phyloP scores from a whole-genome alignment of 2,113 vertebrate species.

The Pardalotus punctatus region DNA sequence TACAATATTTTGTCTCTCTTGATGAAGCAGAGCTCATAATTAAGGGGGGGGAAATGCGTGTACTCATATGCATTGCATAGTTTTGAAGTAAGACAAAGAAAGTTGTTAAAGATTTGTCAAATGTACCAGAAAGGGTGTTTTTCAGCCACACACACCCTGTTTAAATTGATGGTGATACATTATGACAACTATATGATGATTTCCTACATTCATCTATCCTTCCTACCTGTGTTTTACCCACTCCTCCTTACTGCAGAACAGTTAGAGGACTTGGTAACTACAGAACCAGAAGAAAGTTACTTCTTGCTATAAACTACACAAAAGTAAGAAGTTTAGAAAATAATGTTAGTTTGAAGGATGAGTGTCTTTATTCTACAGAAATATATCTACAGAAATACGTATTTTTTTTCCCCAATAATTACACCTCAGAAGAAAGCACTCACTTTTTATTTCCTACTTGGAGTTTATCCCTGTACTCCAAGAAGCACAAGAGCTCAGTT shows the following conservation, averaged over 20 bases:
- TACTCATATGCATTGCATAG: neutral
- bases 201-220: neutral
- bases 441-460: neutral
- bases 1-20: neutral
- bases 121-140: neutral
- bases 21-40: conserved; percentile 27
- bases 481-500: neutral
- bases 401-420: neutral
- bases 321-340: neutral
- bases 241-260: neutral
- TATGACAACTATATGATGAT: neutral
- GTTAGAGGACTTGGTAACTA: neutral
- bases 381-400: neutral
- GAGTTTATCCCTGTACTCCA: neutral
- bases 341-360: neutral
- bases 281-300: neutral
- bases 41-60: neutral
- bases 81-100: neutral
- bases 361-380: neutral
- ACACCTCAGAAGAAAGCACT: neutral
- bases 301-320: neutral
- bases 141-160: neutral
- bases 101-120: neutral
- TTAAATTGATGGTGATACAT: neutral
- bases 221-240: neutral